Percentiles rank a stretch among this genome's conserved stretches.
Conservation (phyloP, 2,113 vertebrate genomes). For the Ammodytes marinus region DNA sequence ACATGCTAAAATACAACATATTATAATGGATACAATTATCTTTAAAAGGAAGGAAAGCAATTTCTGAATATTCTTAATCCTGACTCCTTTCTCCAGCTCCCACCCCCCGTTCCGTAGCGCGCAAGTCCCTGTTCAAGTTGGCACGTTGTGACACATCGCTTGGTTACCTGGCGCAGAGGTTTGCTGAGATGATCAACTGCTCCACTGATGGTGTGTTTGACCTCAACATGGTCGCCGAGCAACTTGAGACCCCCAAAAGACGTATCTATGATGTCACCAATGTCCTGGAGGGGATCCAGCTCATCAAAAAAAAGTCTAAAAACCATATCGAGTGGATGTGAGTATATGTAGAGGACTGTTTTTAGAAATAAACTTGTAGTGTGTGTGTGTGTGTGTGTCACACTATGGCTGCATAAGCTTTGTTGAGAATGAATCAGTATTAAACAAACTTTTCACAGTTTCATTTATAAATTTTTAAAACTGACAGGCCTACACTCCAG, state of each 20-base stretch:
- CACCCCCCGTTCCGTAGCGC: slow-evolving; percentile 31
- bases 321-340: slow-evolving; percentile 96
- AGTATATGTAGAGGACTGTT: slow-evolving; percentile 79
- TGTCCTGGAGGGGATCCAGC: slow-evolving; percentile 94
- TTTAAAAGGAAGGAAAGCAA: not conserved
- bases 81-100: not conserved
- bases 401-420: not conserved
- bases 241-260: slow-evolving; percentile 92
- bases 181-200: slow-evolving; percentile 88
- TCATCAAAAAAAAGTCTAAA: slow-evolving; percentile 96
- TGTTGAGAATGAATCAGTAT: not conserved
- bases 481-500: not conserved
- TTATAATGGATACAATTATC: not conserved
- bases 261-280: slow-evolving; percentile 98
- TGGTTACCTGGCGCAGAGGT: slow-evolving; percentile 91
- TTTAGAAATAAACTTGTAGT: not conserved
- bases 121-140: slow-evolving; percentile 87
- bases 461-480: not conserved
- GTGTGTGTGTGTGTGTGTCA: too few relatives aligned
- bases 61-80: not conserved
- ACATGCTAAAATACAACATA: not conserved
- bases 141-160: slow-evolving; percentile 93
- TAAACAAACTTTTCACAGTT: not conserved
- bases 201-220: slow-evolving; percentile 92
- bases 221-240: slow-evolving; percentile 88